These are phyloP conservation scores for Urocitellus parryii DNA, from an alignment of 2,113 vertebrate genomes.

Conservation along the genomic window DNA sequence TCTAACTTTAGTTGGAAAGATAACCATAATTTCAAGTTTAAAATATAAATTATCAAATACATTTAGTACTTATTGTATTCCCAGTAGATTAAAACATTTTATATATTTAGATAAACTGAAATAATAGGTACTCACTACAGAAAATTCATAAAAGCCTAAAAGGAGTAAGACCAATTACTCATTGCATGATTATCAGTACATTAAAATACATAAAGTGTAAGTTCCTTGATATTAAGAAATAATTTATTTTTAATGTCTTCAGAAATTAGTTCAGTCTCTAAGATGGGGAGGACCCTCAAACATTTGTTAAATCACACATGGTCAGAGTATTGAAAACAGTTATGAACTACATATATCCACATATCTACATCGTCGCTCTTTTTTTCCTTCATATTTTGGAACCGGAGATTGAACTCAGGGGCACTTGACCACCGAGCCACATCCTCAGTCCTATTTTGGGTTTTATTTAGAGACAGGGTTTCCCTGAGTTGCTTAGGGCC, in stretches of 20 bases:
- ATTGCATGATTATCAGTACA: not conserved
- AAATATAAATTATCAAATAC: not conserved
- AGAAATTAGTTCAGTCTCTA: not conserved
- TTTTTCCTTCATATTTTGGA: no score
- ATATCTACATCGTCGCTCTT: no score
- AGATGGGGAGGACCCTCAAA: not conserved
- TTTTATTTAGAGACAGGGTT: no score
- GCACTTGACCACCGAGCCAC: no score
- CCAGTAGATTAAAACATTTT: not conserved
- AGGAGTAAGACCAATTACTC: not conserved
- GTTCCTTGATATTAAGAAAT: not conserved
- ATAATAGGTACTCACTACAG: not conserved
- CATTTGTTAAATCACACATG: not conserved
- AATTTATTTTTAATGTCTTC: not conserved
- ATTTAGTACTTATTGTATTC: not conserved
- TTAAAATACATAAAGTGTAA: not conserved
- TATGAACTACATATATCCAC: not conserved
- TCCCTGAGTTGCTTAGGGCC: no score
- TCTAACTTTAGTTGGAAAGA: not conserved
- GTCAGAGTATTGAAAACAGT: not conserved
- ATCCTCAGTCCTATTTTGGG: no score
- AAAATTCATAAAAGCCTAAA: slow-evolving; percentile 1
- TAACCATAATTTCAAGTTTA: slow-evolving; percentile 28
- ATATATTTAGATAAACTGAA: not conserved
- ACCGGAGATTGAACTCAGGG: no score